Evolutionary conservation across 2,113 vertebrate species (phyloP).

Genomic region (Centropus bengalensis): DNA sequence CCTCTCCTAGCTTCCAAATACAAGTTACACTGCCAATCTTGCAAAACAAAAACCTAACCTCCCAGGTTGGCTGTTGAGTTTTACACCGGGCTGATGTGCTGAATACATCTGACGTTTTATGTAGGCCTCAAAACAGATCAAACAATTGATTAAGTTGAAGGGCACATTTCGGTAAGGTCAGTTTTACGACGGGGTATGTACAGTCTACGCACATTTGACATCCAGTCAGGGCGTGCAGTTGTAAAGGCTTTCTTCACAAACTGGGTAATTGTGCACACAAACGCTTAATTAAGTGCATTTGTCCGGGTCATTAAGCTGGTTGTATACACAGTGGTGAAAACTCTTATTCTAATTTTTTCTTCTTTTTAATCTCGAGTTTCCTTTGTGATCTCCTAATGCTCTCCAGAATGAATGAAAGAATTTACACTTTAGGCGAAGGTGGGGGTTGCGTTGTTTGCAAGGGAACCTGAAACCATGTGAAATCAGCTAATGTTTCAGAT

Average conservation of each 20-base stretch:
- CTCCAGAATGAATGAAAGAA: constrained; percentile 12
- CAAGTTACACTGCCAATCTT: background rate
- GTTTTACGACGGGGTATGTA: background rate
- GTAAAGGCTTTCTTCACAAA: constrained; percentile 46
- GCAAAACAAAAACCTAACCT: background rate
- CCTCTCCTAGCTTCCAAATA: background rate
- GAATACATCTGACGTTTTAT: constrained; percentile 28
- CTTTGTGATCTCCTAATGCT: background rate
- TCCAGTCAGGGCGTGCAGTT: background rate
- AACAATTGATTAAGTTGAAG: constrained; percentile 24
- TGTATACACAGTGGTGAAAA: constrained; percentile 54
- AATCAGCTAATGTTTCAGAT: constrained; percentile 47
- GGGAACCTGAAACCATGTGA: constrained; percentile 56
- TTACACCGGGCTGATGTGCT: background rate
- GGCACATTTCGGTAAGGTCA: background rate
- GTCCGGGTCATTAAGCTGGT: constrained; percentile 28
- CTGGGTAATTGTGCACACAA: constrained; percentile 46
- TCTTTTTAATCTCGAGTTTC: constrained; percentile 28
- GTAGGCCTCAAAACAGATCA: background rate
- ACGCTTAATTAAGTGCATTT: constrained; percentile 61
- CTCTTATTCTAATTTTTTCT: constrained; percentile 4
- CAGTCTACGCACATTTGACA: background rate
- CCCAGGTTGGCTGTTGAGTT: constrained; percentile 17
- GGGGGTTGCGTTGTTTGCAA: constrained; percentile 17
- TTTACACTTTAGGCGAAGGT: background rate